Conservation (phyloP, 2,797 vertebrate species). For the Amniataba percoides region DNA sequence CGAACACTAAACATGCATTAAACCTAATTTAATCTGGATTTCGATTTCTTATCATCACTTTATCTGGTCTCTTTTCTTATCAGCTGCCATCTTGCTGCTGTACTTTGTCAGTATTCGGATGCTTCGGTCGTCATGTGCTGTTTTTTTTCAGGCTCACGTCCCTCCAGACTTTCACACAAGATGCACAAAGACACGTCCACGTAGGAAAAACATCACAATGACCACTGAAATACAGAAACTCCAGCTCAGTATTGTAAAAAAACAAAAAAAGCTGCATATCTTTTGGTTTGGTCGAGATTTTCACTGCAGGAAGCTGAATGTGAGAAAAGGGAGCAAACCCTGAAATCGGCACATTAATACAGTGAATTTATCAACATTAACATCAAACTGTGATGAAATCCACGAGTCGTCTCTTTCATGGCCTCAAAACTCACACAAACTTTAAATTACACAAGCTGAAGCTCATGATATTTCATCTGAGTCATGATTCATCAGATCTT, state of each 20-base stretch:
- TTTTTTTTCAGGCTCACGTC: too few relatives aligned
- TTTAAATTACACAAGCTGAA: too few relatives aligned
- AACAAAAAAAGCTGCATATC: neutral
- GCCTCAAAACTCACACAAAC: neutral
- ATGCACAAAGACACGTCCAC: too few relatives aligned
- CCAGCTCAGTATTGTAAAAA: neutral
- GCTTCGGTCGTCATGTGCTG: too few relatives aligned
- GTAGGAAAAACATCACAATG: neutral
- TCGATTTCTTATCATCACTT: too few relatives aligned
- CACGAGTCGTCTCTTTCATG: neutral
- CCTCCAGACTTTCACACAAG: too few relatives aligned
- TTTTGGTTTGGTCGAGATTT: neutral
- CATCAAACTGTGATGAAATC: neutral
- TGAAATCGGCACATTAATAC: too few relatives aligned
- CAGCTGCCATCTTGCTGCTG: too few relatives aligned
- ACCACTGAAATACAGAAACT: constrained; percentile 7
- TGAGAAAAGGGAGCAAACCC: neutral
- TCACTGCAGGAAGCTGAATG: neutral
- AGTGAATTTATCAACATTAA: neutral
- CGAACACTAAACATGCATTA: too few relatives aligned
- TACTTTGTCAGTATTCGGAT: too few relatives aligned
- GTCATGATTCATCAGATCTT: constrained; percentile 14
- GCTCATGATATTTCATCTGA: neutral
- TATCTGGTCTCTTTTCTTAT: too few relatives aligned
- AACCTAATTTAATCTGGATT: too few relatives aligned